phyloP scores from a whole-genome alignment of 2,888 invertebrate species.

The Ichneumoninae sp. region DNA sequence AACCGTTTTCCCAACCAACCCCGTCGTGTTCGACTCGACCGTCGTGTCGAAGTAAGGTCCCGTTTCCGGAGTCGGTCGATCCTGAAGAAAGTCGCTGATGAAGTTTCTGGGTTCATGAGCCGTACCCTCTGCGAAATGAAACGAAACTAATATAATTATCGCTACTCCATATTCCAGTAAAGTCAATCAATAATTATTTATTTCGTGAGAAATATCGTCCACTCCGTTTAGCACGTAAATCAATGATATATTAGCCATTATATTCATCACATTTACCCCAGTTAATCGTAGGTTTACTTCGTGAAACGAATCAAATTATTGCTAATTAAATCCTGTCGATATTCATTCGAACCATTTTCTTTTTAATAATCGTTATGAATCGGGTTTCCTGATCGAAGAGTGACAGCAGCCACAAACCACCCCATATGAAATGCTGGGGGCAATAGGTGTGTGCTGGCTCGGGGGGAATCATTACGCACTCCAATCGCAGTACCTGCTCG shows the following conservation, averaged over 20 bases:
- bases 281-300: too few species aligned
- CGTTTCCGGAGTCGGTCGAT: conserved; percentile 81
- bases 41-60: conserved; percentile 83
- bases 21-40: conserved; percentile 84
- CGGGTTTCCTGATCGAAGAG: neutral
- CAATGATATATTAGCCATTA: too few species aligned
- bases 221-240: too few species aligned
- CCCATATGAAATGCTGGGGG: neutral
- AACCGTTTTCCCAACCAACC: conserved; percentile 84
- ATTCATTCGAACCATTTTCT: too few species aligned
- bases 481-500: conserved; percentile 21
- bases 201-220: neutral
- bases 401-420: conserved; percentile 8
- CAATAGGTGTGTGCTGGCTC: conserved; percentile 17
- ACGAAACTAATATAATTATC: neutral
- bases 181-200: neutral
- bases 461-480: conserved; percentile 20
- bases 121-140: conserved; percentile 79
- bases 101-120: conserved; percentile 85
- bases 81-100: conserved; percentile 82
- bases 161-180: neutral
- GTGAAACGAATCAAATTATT: too few species aligned
- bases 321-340: too few species aligned
- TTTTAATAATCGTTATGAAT: too few species aligned
- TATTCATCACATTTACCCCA: too few species aligned